Conservation (phyloP, 2,113 vertebrate genomes). For the Bos javanicus region DNA sequence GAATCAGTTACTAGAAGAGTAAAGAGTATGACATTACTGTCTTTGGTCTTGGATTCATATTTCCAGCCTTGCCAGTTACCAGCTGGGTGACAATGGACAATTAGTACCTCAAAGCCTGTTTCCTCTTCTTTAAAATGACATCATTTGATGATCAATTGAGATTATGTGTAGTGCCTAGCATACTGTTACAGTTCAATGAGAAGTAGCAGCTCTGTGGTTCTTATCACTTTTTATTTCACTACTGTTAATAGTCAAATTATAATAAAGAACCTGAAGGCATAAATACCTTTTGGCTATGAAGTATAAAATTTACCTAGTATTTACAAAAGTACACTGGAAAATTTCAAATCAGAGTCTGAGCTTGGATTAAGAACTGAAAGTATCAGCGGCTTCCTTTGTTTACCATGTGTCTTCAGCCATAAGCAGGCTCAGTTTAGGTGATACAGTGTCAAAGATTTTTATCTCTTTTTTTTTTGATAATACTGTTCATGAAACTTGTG, state of each 20-base stretch:
- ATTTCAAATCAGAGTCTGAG: neutral
- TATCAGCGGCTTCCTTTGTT: neutral
- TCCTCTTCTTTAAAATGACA: neutral
- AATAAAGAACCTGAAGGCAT: neutral
- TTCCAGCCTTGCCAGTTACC: neutral
- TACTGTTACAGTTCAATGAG: neutral
- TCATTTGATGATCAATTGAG: neutral
- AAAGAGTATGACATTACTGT: neutral
- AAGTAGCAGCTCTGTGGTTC: neutral
- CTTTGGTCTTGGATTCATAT: neutral
- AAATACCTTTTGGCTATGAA: neutral
- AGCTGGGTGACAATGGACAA: neutral
- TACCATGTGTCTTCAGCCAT: neutral
- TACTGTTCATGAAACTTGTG: neutral
- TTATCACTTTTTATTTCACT: neutral
- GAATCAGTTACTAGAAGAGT: neutral
- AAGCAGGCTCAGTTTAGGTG: neutral
- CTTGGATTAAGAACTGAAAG: neutral
- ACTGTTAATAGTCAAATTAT: neutral
- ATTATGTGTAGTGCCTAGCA: neutral
- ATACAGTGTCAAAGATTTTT: neutral
- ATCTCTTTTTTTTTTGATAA: neutral
- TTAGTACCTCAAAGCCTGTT: neutral
- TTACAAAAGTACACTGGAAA: neutral
- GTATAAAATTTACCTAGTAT: neutral